phyloP scores from a whole-genome alignment of 2,888 invertebrate species.

The Nomada fabriciana region DNA sequence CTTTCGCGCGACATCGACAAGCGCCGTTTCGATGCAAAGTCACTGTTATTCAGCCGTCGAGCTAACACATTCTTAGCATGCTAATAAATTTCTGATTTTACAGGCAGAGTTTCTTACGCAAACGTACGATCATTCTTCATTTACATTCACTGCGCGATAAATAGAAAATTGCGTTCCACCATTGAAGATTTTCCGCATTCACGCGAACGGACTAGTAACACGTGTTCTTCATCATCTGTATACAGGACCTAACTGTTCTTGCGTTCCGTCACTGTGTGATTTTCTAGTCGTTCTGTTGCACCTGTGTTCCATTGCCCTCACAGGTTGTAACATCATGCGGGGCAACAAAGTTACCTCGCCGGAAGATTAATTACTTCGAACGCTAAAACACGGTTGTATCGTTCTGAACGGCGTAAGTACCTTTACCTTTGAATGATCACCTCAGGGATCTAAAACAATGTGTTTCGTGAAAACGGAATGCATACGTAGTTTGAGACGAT shows the following conservation, averaged over 20 bases:
- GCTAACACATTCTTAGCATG: background rate
- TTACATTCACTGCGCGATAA: background rate
- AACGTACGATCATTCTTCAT: background rate
- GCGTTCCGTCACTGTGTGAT: background rate
- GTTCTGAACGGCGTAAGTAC: too few relatives aligned
- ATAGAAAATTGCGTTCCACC: background rate
- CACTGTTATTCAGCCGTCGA: too few relatives aligned
- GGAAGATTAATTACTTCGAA: too few relatives aligned
- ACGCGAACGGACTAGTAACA: background rate
- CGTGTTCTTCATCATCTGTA: background rate
- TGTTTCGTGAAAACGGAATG: too few relatives aligned
- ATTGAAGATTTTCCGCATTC: too few relatives aligned
- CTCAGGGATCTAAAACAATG: too few relatives aligned
- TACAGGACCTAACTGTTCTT: background rate
- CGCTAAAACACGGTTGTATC: too few relatives aligned
- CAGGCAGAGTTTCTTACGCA: background rate
- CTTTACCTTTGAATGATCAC: too few relatives aligned
- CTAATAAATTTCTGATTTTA: background rate
- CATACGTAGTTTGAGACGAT: too few relatives aligned
- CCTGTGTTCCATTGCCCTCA: too few relatives aligned
- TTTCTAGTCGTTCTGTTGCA: conserved; percentile 1
- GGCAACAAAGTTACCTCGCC: too few relatives aligned
- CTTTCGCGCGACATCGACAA: background rate
- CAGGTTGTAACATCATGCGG: too few relatives aligned
- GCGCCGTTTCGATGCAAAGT: background rate